Conservation (phyloP, 2,888 invertebrate genomes). For the Trachelus stipa region DNA sequence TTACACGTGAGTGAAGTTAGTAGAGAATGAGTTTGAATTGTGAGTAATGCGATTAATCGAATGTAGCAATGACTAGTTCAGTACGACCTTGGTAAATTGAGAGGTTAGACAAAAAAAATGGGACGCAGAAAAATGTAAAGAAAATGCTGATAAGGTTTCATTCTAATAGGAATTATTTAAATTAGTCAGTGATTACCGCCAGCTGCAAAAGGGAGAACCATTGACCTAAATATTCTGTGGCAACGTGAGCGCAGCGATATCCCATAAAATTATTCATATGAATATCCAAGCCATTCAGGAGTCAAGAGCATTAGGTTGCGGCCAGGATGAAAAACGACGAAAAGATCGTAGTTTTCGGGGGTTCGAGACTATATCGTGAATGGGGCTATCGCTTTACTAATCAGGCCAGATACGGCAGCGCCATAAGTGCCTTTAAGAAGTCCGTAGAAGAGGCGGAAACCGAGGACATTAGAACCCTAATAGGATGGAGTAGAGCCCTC, state of each 20-base stretch:
- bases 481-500: constrained; percentile 47
- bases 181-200: not conserved
- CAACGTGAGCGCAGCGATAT: not conserved
- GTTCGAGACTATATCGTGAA: constrained; percentile 51
- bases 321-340: constrained; percentile 28
- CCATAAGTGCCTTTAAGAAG: constrained; percentile 47
- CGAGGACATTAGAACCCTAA: constrained; percentile 44
- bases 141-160: not conserved
- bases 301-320: constrained; percentile 12
- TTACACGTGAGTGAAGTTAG: not conserved
- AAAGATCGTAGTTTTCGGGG: constrained; percentile 37
- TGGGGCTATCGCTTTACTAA: constrained; percentile 49
- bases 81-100: not conserved
- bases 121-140: not conserved
- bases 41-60: not conserved
- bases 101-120: not conserved
- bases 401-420: constrained; percentile 34
- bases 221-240: not conserved
- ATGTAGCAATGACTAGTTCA: not conserved
- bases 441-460: constrained; percentile 37
- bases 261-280: not conserved
- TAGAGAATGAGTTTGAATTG: not conserved
- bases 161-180: not conserved
- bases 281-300: constrained; percentile 1
- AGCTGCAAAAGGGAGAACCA: not conserved